These are phyloP conservation scores for Coecobrya sp. DNA, from an alignment of 2,888 invertebrate genomes.

Conservation along the genomic window DNA sequence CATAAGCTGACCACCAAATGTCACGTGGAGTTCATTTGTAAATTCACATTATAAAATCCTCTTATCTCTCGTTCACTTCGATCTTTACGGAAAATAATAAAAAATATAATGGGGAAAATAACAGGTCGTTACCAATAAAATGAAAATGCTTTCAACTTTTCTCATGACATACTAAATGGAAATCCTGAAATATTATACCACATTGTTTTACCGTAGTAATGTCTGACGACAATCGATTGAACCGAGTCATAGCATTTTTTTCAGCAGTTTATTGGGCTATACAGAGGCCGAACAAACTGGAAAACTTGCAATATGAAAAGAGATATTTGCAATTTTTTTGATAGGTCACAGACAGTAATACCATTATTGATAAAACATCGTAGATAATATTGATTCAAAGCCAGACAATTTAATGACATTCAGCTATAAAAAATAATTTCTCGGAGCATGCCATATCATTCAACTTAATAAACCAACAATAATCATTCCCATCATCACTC, in stretches of 20 bases:
- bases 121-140: constrained; percentile 32
- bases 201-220: constrained; percentile 53
- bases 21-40: constrained; percentile 78
- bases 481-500: constrained; percentile 38
- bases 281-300: no score
- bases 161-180: not conserved
- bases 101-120: not conserved
- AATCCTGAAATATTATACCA: constrained; percentile 43
- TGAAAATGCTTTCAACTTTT: constrained; percentile 35
- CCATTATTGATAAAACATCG: no score
- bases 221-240: constrained; percentile 60
- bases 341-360: no score
- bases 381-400: no score
- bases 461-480: constrained; percentile 4
- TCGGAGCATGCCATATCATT: not conserved
- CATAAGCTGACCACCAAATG: constrained; percentile 72
- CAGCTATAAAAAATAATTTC: constrained; percentile 24
- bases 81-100: constrained; percentile 17
- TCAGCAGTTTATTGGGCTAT: not conserved
- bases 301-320: no score
- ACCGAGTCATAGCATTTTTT: not conserved
- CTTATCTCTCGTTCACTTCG: constrained; percentile 37
- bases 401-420: not conserved
- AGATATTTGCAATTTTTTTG: no score
- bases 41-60: constrained; percentile 73